Evolutionary conservation across 2,888 invertebrate species (phyloP).

Genomic region (Phaedon cochleariae): DNA sequence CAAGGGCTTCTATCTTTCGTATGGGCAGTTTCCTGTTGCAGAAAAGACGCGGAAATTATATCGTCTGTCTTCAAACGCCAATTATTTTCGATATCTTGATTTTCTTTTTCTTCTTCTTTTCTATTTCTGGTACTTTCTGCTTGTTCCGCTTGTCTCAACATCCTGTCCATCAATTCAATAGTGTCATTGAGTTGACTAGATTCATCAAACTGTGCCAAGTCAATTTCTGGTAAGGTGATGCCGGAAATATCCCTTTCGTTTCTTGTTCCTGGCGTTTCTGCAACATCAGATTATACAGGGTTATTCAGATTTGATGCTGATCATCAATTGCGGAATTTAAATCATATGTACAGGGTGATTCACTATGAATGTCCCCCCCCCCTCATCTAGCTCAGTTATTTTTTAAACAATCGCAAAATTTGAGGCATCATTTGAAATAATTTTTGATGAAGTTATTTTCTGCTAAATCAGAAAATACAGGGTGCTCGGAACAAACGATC

Average conservation of each 20-base stretch:
- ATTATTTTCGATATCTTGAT: neutral
- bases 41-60: slow-evolving; percentile 22
- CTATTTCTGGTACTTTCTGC: neutral
- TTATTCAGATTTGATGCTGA: too few relatives aligned
- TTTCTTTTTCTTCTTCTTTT: neutral
- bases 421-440: too few relatives aligned
- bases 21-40: slow-evolving; percentile 3
- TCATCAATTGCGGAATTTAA: too few relatives aligned
- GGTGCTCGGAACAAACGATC: too few relatives aligned
- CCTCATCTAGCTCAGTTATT: too few relatives aligned
- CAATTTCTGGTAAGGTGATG: slow-evolving; percentile 27
- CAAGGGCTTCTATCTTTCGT: neutral
- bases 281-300: neutral
- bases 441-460: too few relatives aligned
- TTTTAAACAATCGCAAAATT: too few relatives aligned
- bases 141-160: slow-evolving; percentile 17
- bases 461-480: too few relatives aligned
- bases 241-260: slow-evolving; percentile 2
- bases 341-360: too few relatives aligned
- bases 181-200: slow-evolving; percentile 29
- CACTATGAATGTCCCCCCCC: too few relatives aligned
- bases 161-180: slow-evolving; percentile 28
- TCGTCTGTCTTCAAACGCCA: neutral
- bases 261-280: neutral
- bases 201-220: slow-evolving; percentile 27